phyloP scores from a whole-genome alignment of 2,113 vertebrate species.

The Seriola aureovittata region DNA sequence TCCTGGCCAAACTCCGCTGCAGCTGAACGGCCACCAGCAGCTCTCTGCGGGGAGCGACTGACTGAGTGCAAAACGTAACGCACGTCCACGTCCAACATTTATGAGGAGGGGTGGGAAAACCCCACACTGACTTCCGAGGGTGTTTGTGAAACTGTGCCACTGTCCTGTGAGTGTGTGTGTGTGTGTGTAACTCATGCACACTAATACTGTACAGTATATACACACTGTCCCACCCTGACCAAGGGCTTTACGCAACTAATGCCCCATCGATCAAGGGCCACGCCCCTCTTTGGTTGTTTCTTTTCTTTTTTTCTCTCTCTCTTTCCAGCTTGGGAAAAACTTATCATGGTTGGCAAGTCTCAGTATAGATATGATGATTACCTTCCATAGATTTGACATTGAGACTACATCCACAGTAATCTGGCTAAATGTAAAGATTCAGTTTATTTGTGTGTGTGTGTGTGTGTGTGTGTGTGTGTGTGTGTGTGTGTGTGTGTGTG shows the following conservation, averaged over 20 bases:
- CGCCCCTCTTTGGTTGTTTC: background rate
- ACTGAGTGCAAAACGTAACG: background rate
- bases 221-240: constrained; percentile 30
- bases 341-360: background rate
- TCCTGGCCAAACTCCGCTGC: constrained; percentile 97
- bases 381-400: background rate
- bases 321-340: background rate
- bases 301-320: constrained; percentile 1
- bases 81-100: no score
- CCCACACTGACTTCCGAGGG: background rate
- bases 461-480: background rate
- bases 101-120: background rate
- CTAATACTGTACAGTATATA: constrained; percentile 11
- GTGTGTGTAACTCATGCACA: constrained; percentile 40
- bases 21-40: constrained; percentile 84
- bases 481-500: no score
- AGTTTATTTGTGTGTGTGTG: background rate
- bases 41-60: background rate
- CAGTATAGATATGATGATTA: background rate
- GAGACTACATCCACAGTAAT: constrained; percentile 7
- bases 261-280: background rate
- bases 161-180: constrained; percentile 58
- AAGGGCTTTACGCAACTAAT: constrained; percentile 34
- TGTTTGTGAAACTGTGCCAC: constrained; percentile 53
- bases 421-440: constrained; percentile 1